Percentiles rank a stretch among this genome's conserved stretches.
These are phyloP conservation scores for Acronicta alni DNA, from an alignment of 2,888 invertebrate species.

Conservation along the genomic window DNA sequence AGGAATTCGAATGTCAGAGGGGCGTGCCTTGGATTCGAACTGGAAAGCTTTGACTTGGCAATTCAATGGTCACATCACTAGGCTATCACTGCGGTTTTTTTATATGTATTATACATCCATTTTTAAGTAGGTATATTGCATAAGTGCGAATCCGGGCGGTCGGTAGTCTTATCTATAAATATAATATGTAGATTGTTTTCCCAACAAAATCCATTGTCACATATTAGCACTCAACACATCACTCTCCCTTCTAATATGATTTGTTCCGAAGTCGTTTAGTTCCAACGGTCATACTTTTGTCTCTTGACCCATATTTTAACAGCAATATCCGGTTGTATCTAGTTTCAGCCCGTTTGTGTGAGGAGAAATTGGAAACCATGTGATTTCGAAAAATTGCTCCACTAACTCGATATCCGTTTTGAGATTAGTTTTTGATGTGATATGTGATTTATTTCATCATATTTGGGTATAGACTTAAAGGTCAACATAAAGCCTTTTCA, in stretches of 20 bases:
- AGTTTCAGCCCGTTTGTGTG: slow-evolving; percentile 24
- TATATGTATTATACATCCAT: no score
- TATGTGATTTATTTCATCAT: no score
- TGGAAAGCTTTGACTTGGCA: no score
- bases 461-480: no score
- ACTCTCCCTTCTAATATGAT: slow-evolving; percentile 6
- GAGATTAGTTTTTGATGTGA: slow-evolving; percentile 2
- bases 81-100: no score
- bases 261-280: not conserved
- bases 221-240: no score
- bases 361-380: slow-evolving; percentile 1
- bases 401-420: slow-evolving; percentile 4
- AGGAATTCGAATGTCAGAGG: no score
- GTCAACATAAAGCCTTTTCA: no score
- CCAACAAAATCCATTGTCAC: slow-evolving; percentile 10
- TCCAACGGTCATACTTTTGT: slow-evolving; percentile 5
- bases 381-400: not conserved
- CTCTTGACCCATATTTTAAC: slow-evolving; percentile 50
- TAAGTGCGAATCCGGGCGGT: no score
- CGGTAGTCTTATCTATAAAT: not conserved
- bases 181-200: slow-evolving; percentile 15
- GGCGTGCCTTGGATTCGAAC: no score
- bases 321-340: slow-evolving; percentile 49
- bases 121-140: no score
- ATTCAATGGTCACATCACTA: no score